Base-by-base conservation (phyloP, 2,888 invertebrate genomes). In the Glaucopsyche alexis region DNA sequence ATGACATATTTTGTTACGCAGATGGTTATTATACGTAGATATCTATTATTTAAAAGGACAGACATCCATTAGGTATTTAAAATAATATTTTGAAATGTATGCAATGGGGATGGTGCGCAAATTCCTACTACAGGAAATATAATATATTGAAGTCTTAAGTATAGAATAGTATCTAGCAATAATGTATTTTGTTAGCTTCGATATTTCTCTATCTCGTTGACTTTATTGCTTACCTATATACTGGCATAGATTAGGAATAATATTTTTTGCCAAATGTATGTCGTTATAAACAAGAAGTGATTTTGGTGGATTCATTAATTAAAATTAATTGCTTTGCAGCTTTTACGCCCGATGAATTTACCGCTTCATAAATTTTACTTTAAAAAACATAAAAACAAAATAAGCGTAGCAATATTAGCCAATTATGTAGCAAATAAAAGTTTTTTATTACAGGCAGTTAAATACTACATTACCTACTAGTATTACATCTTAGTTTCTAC, bases 341-440 rank as follows among this genome's bases (percentile, higher is more conserved):
- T 38, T 60, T 29, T 29, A 13, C 29, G 60, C 13, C 14, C 2
- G 11, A 38, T 13, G 7, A 60, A 60, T 60, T 38, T 60, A 13
- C 29, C 60, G 16, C 40, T 42, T 66, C 66, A 16, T 66, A 66
- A 65, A 66, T 66, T 66, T 66, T 16, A 66, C 38, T n/a, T 40
- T 65, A 65, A 65, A 52, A 38, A 65, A 40, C 42, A 66, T 66
- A n/a, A 66, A 66, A 66, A 40, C 42, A 42, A 42, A n/a, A 42
- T 42, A 16, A 16, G 66, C 66, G 42, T 42, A 66, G 13, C 66
- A 42, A 40, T 14, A 64, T 64, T 64, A 8, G n/a, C 38, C 38
- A 50, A 50, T 50, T 50, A 50, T 50, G 19, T 13, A 7, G 55
- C n/a, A 13, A 66, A 66, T 66, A 66, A 66, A 60, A 60, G 2